These are phyloP conservation scores for Dromius quadrimaculatus DNA, from an alignment of 2,888 invertebrate genomes.

Conservation along the genomic window DNA sequence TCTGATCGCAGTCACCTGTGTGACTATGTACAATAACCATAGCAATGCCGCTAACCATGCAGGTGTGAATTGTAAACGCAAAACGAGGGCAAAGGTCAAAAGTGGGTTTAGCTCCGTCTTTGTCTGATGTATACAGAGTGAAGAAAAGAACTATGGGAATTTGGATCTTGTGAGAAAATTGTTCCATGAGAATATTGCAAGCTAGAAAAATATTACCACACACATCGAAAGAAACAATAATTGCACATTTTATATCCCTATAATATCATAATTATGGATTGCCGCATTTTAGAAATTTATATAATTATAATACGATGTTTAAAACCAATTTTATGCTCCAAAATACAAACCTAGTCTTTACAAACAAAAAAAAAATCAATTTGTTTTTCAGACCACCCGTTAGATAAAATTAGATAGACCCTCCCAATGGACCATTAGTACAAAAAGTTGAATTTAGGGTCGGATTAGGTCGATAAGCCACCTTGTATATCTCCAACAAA, in stretches of 20 bases:
- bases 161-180: too few relatives aligned
- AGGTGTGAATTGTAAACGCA: conserved; percentile 35
- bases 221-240: not conserved
- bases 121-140: not conserved
- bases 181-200: not conserved
- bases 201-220: not conserved
- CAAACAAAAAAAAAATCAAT: conserved; percentile 22
- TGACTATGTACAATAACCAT: conserved; percentile 16
- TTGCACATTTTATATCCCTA: not conserved
- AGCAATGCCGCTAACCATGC: conserved; percentile 1
- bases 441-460: conserved; percentile 4
- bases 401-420: conserved; percentile 30
- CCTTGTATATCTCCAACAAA: conserved; percentile 12
- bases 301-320: not conserved
- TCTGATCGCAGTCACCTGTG: conserved; percentile 36
- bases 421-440: conserved; percentile 23
- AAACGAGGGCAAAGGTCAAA: conserved; percentile 27
- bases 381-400: conserved; percentile 32
- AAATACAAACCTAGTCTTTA: not conserved
- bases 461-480: conserved; percentile 17
- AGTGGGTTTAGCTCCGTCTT: not conserved
- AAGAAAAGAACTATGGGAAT: not conserved
- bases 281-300: not conserved
- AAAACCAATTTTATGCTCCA: not conserved
- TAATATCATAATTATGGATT: not conserved